phyloP scores from a whole-genome alignment of 2,888 invertebrate species.

The Cantharis lateralis region DNA sequence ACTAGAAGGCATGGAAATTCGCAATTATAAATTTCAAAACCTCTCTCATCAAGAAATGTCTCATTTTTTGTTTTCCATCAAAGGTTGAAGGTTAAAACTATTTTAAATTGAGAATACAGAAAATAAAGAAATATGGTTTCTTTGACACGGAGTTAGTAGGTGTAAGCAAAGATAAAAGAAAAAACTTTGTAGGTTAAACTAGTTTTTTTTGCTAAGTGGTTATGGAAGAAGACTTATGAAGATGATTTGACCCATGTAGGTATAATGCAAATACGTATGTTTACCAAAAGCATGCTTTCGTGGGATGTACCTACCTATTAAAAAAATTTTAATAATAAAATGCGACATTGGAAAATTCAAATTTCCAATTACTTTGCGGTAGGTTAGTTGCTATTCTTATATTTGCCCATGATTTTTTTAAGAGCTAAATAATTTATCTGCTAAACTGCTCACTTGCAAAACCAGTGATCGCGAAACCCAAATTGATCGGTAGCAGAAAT shows the following conservation, averaged over 20 bases:
- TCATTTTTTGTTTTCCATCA: neutral
- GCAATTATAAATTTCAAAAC: neutral
- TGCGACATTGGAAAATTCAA: neutral
- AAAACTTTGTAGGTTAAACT: neutral
- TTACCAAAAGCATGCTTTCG: neutral
- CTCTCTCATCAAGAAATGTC: neutral
- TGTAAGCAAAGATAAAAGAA: neutral
- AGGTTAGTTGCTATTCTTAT: neutral
- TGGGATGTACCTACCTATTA: neutral
- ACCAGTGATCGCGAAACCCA: no score
- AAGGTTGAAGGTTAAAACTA: neutral
- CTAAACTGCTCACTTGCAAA: no score
- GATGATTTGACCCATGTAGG: neutral
- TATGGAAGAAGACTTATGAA: neutral
- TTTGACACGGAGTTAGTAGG: neutral
- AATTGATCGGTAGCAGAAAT: no score
- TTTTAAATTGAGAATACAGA: neutral
- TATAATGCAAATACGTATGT: neutral
- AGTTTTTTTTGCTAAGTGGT: neutral
- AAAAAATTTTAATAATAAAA: neutral
- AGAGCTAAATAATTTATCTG: no score
- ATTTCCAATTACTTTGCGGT: neutral
- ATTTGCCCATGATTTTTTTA: neutral
- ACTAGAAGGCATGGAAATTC: neutral
- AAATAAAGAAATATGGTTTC: neutral